These are phyloP conservation scores for Ceratina japonica DNA, from an alignment of 1,140 invertebrate genomes.

Conservation along the genomic window DNA sequence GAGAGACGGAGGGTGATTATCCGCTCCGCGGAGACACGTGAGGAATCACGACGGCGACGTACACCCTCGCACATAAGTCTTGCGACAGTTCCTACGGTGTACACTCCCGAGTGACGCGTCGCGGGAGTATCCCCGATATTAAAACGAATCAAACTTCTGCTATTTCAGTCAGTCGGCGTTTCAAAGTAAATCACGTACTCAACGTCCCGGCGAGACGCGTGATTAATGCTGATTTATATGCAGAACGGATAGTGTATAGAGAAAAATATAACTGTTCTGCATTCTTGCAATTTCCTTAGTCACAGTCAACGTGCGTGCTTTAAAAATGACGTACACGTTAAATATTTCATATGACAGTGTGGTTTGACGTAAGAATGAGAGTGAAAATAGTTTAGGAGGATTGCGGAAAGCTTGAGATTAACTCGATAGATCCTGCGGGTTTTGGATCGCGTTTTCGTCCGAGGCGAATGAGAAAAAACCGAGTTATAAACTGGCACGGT, in stretches of 20 bases:
- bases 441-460: conserved; percentile 14
- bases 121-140: not conserved
- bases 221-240: too few species aligned
- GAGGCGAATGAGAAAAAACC: conserved; percentile 14
- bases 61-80: conserved; percentile 16
- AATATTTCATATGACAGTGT: not conserved
- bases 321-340: not conserved
- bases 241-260: too few species aligned
- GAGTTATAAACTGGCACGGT: conserved; percentile 38
- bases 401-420: not conserved
- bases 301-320: too few species aligned
- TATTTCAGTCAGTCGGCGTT: too few species aligned
- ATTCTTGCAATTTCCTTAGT: too few species aligned
- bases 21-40: conserved; percentile 52
- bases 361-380: not conserved
- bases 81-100: not conserved
- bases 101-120: not conserved
- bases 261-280: too few species aligned
- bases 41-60: conserved; percentile 47
- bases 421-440: not conserved
- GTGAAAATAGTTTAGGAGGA: not conserved
- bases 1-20: conserved; percentile 60
- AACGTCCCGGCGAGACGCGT: too few species aligned
- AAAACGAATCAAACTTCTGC: too few species aligned
- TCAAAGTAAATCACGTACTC: too few species aligned